phyloP scores from a whole-genome alignment of 2,888 invertebrate genomes.

The Pemphredon lugubris region DNA sequence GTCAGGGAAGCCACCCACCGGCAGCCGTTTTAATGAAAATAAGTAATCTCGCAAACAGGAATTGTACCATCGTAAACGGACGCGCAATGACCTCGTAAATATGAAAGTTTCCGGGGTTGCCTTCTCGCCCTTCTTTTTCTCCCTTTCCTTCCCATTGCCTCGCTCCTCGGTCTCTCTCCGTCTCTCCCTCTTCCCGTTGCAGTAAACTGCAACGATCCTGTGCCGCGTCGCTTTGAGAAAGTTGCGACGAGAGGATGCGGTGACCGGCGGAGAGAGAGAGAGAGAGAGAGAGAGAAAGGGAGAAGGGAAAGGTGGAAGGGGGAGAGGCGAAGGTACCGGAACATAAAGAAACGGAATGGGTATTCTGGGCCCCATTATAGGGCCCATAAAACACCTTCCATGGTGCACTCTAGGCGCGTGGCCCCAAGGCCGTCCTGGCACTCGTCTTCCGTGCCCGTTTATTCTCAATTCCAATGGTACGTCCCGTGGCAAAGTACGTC shows the following conservation, averaged over 20 bases:
- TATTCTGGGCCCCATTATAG: constrained; percentile 75
- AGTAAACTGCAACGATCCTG: constrained; percentile 38
- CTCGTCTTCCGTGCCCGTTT: constrained; percentile 54
- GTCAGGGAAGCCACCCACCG: constrained; percentile 63
- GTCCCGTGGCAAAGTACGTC: not conserved
- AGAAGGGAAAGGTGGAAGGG: not conserved
- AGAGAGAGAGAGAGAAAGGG: constrained; percentile 8
- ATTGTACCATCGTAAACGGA: constrained; percentile 76
- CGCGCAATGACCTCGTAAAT: constrained; percentile 75
- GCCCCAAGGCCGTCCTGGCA: constrained; percentile 72
- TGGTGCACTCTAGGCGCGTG: constrained; percentile 74
- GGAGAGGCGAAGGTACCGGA: constrained; percentile 32
- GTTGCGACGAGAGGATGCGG: constrained; percentile 11
- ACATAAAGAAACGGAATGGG: constrained; percentile 62
- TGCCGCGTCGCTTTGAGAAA: not conserved
- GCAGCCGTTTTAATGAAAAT: constrained; percentile 77
- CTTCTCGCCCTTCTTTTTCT: constrained; percentile 17
- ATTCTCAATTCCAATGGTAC: not conserved
- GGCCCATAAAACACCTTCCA: constrained; percentile 74
- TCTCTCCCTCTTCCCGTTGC: constrained; percentile 3
- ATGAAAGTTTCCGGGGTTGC: constrained; percentile 71
- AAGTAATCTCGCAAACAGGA: constrained; percentile 77
- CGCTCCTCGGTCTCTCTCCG: not conserved
- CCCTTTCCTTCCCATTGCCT: constrained; percentile 10
- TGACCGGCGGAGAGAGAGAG: too few species aligned